Evolutionary conservation across 2,113 vertebrate species (phyloP).

Genomic region (Podarcis muralis): DNA sequence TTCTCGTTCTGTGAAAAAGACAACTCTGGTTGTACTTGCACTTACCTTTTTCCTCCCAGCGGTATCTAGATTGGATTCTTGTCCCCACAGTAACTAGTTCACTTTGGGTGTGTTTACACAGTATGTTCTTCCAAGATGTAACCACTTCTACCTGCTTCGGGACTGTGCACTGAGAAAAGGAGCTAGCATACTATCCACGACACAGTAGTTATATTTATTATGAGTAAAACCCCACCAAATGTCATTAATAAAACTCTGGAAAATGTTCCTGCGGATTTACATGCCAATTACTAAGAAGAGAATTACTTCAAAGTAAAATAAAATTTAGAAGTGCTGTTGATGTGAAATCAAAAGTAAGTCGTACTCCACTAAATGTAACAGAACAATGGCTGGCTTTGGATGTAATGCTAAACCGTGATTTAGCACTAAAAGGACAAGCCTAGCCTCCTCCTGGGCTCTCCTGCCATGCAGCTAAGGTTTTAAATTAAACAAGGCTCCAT

Average conservation of each 20-base stretch:
- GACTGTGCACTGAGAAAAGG: neutral
- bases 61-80: neutral
- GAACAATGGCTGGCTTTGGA: no score
- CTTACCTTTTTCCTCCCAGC: neutral
- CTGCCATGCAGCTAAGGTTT: no score
- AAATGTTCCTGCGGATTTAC: neutral
- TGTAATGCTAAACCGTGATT: no score
- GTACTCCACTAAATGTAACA: neutral
- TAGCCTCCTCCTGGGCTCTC: no score
- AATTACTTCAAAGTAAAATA: neutral
- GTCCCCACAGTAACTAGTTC: neutral
- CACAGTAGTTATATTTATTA: neutral
- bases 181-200: neutral
- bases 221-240: neutral
- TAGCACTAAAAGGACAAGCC: no score
- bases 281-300: neutral
- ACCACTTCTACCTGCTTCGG: neutral
- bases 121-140: neutral
- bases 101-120: neutral
- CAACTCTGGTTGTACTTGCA: neutral
- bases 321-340: neutral
- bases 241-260: neutral
- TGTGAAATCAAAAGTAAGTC: constrained; percentile 8
- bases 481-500: no score
- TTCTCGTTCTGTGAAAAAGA: neutral